Conservation (phyloP, 2,113 vertebrate species). For the Xiphophorus maculatus region DNA sequence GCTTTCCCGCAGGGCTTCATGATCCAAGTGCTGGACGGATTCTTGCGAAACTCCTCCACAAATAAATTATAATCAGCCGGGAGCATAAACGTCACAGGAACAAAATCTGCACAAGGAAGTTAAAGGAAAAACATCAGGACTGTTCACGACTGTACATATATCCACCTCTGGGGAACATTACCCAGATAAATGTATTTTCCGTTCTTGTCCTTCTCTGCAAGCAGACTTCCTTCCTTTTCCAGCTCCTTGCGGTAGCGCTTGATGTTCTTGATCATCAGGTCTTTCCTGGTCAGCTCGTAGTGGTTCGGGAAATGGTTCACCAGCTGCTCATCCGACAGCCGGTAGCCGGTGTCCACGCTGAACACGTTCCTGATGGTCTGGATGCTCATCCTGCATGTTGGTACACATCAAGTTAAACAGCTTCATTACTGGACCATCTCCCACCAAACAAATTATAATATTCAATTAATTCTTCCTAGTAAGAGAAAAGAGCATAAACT, state of each 20-base stretch:
- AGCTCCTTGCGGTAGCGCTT: constrained; percentile 95
- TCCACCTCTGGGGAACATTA: constrained; percentile 45
- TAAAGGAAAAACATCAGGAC: background rate
- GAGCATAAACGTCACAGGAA: constrained; percentile 98
- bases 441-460: background rate
- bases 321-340: constrained; percentile 95
- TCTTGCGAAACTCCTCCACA: constrained; percentile 97
- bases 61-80: constrained; percentile 97
- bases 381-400: constrained; percentile 92
- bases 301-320: constrained; percentile 99
- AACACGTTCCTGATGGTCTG: constrained; percentile 97
- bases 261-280: constrained; percentile 99
- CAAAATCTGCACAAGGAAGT: constrained; percentile 85
- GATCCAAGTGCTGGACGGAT: constrained; percentile 98
- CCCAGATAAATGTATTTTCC: constrained; percentile 95
- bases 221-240: constrained; percentile 91
- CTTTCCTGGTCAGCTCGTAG: constrained; percentile 96
- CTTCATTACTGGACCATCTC: background rate
- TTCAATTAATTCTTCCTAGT: background rate
- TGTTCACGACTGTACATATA: background rate
- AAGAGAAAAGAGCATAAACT: background rate
- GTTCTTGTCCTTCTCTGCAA: constrained; percentile 96
- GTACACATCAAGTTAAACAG: background rate
- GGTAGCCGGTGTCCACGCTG: constrained; percentile 95
- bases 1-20: constrained; percentile 99